Evolutionary conservation across 92 coral and sea anemone species (phyloP).

Genomic region (Palythoa caribaeorum): DNA sequence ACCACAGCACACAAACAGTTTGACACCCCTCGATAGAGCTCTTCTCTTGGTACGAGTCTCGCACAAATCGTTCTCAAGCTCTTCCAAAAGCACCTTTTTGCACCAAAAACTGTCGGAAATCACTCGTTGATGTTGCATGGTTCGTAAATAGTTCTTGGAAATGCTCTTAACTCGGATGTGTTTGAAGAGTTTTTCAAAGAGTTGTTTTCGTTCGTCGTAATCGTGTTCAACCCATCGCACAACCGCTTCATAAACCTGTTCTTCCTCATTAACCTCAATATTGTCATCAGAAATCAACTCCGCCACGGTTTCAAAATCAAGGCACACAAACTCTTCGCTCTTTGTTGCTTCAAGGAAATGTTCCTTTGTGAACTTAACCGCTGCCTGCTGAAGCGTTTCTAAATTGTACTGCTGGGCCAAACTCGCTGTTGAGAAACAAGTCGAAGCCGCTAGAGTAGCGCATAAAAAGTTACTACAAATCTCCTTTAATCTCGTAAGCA

Average conservation of each 20-base stretch:
- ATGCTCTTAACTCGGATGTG: constrained; percentile 79
- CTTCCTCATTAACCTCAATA: constrained; percentile 75
- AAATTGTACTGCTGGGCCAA: constrained; percentile 84
- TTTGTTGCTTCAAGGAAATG: constrained; percentile 86
- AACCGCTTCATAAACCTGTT: constrained; percentile 90
- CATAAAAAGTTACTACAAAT: constrained; percentile 84
- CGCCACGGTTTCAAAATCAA: constrained; percentile 63
- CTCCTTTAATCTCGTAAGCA: constrained; percentile 73
- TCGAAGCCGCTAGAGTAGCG: constrained; percentile 67
- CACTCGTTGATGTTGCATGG: constrained; percentile 73
- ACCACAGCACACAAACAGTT: constrained; percentile 20
- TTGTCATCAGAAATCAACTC: constrained; percentile 89
- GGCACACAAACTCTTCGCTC: constrained; percentile 81
- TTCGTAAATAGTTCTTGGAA: constrained; percentile 73
- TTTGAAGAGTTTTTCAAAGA: constrained; percentile 71
- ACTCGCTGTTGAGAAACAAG: constrained; percentile 84
- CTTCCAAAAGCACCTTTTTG: constrained; percentile 71
- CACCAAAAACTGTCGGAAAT: constrained; percentile 73
- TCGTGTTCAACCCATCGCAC: constrained; percentile 91
- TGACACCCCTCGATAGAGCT: neutral
- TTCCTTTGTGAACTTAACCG: constrained; percentile 78
- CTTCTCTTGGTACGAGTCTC: neutral
- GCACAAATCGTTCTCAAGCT: constrained; percentile 27
- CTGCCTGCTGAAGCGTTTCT: constrained; percentile 69
- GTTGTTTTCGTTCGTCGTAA: constrained; percentile 55